Percentiles rank a stretch among this genome's conserved stretches.
Conservation (phyloP, 2,888 invertebrate species). For the Chromoteleia sp. region DNA sequence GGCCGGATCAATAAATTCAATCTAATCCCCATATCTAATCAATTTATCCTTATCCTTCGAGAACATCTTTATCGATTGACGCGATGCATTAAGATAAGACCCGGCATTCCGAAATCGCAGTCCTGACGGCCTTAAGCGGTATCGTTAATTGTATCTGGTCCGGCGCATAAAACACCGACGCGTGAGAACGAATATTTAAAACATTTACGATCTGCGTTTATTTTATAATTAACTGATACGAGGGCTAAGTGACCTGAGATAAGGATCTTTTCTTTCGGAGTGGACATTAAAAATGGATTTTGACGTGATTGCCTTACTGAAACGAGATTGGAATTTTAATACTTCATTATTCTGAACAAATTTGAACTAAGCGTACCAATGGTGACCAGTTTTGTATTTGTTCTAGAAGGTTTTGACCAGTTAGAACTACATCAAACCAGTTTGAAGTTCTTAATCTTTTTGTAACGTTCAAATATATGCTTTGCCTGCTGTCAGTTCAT, state of each 20-base stretch:
- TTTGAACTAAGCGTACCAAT: too few relatives aligned
- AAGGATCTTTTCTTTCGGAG: neutral
- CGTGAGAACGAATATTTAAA: conserved; percentile 18
- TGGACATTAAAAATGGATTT: too few relatives aligned
- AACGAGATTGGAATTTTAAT: too few relatives aligned
- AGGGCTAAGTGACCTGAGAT: neutral
- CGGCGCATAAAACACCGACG: conserved; percentile 10
- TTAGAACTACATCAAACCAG: too few relatives aligned
- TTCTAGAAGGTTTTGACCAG: too few relatives aligned
- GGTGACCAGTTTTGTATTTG: too few relatives aligned
- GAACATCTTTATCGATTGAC: conserved; percentile 52
- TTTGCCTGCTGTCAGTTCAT: too few relatives aligned
- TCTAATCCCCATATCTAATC: conserved; percentile 57
- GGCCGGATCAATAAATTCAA: conserved; percentile 49
- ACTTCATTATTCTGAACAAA: too few relatives aligned
- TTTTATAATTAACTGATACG: conserved; percentile 22
- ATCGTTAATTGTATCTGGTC: conserved; percentile 52
- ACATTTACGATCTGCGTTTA: conserved; percentile 2
- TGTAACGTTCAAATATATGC: too few relatives aligned
- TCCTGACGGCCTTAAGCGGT: conserved; percentile 34
- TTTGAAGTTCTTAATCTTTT: too few relatives aligned
- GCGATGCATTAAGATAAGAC: conserved; percentile 50
- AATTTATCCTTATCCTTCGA: conserved; percentile 41
- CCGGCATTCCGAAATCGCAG: conserved; percentile 13
- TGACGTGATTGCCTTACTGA: too few relatives aligned